Percentiles rank a stretch among this genome's conserved stretches.
phyloP scores from a whole-genome alignment of 2,797 vertebrate genomes.

The Sebastes variabilis region DNA sequence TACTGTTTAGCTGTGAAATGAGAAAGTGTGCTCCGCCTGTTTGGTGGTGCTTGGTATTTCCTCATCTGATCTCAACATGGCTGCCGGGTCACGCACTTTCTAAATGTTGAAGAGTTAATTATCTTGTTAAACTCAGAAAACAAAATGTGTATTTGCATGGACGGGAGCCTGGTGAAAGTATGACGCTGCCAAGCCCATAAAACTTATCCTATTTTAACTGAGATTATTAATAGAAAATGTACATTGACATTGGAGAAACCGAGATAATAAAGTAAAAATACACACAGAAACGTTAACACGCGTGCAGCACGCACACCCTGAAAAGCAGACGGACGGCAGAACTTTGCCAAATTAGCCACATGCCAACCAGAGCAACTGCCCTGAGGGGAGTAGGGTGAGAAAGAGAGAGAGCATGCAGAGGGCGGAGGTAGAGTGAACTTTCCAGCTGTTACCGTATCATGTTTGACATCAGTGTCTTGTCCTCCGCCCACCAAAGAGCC shows the following conservation, averaged over 20 bases:
- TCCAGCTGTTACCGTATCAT: slow-evolving; percentile 84
- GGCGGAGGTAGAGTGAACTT: slow-evolving; percentile 58
- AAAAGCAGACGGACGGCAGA: slow-evolving; percentile 45
- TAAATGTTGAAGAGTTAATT: neutral
- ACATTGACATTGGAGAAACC: neutral
- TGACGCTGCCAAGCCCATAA: neutral
- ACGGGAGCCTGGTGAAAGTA: neutral
- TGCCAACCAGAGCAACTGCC: slow-evolving; percentile 77
- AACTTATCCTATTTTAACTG: slow-evolving; percentile 3
- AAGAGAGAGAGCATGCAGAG: slow-evolving; percentile 22
- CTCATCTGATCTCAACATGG: no score
- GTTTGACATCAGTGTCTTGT: slow-evolving; percentile 78
- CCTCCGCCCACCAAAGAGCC: slow-evolving; percentile 43
- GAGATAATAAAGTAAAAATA: slow-evolving; percentile 2
- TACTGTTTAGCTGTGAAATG: no score
- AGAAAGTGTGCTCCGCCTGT: no score
- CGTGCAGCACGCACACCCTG: neutral
- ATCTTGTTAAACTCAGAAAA: slow-evolving; percentile 9
- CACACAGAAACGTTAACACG: neutral
- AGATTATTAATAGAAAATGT: neutral
- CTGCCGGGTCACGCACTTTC: no score
- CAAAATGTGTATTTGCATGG: neutral
- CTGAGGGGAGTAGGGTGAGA: slow-evolving; percentile 41
- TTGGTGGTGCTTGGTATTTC: no score
- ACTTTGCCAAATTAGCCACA: slow-evolving; percentile 76